A percentile compares a stretch with the other conserved stretches of the same genome.
phyloP scores from a whole-genome alignment of 2,113 vertebrate genomes.

The Tachuris rubrigastra region DNA sequence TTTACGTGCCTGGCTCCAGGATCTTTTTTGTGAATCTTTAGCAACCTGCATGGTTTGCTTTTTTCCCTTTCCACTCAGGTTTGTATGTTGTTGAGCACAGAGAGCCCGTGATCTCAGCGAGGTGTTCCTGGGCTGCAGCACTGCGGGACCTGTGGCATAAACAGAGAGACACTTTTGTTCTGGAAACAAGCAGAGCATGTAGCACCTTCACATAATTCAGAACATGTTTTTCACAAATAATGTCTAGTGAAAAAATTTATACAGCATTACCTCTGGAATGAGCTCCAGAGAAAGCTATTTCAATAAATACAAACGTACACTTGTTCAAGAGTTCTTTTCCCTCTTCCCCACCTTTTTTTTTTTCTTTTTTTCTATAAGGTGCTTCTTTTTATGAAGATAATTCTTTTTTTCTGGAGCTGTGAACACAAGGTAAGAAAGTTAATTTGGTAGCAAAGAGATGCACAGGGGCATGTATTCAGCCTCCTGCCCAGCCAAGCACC shows the following conservation, averaged over 20 bases:
- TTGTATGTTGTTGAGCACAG: neutral
- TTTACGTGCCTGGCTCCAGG: fast-evolving
- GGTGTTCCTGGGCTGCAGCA: neutral
- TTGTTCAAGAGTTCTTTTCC: neutral
- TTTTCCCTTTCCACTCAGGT: neutral
- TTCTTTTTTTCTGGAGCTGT: neutral
- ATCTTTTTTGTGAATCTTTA: neutral
- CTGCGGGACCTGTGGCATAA: neutral
- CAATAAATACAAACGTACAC: neutral
- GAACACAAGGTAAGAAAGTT: neutral
- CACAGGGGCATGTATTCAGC: fast-evolving
- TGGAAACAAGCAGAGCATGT: neutral
- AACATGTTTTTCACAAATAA: neutral
- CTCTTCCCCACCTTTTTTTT: neutral
- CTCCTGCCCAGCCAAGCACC: neutral
- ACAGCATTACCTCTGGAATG: neutral
- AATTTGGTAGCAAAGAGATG: neutral
- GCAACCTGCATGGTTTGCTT: neutral
- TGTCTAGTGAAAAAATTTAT: neutral
- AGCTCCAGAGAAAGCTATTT: neutral
- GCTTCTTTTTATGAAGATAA: neutral
- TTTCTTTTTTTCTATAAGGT: neutral
- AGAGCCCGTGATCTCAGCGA: neutral
- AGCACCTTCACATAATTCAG: neutral
- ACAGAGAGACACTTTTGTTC: neutral